Percentiles rank a stretch among this genome's conserved stretches.
Conservation (phyloP, 2,888 invertebrate species). For the Bombylius major region DNA sequence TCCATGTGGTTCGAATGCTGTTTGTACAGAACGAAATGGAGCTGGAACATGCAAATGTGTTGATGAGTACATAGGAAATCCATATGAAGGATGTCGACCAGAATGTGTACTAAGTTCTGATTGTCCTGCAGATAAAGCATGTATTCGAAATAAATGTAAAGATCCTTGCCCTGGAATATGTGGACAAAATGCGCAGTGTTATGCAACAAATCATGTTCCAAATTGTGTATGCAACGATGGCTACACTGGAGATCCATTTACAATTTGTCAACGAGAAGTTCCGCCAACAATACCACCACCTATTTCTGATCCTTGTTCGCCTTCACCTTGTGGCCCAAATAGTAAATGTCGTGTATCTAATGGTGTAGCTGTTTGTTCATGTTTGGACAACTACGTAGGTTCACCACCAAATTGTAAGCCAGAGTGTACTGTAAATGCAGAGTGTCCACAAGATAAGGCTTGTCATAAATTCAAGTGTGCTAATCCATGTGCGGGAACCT, state of each 20-base stretch:
- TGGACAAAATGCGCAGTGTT: slow-evolving; percentile 70
- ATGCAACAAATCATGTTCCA: slow-evolving; percentile 75
- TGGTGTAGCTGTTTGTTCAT: slow-evolving; percentile 64
- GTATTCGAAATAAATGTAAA: slow-evolving; percentile 68
- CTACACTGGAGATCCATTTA: slow-evolving; percentile 62
- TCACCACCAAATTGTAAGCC: slow-evolving; percentile 69
- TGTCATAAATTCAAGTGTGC: slow-evolving; percentile 71
- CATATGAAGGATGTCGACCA: slow-evolving; percentile 74
- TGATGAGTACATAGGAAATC: slow-evolving; percentile 71
- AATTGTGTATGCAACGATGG: slow-evolving; percentile 65
- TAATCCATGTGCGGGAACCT: slow-evolving; percentile 71
- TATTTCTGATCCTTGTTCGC: slow-evolving; percentile 48
- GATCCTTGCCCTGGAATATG: slow-evolving; percentile 82
- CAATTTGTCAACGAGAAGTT: slow-evolving; percentile 35
- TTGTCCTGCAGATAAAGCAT: slow-evolving; percentile 70
- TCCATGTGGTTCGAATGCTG: slow-evolving; percentile 77
- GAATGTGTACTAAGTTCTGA: slow-evolving; percentile 80
- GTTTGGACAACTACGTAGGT: slow-evolving; percentile 58
- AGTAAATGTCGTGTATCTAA: slow-evolving; percentile 62
- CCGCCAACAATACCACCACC: slow-evolving; percentile 22
- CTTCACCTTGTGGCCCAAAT: slow-evolving; percentile 70
- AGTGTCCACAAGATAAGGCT: slow-evolving; percentile 65
- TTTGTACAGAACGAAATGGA: slow-evolving; percentile 59
- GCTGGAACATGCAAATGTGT: slow-evolving; percentile 71
- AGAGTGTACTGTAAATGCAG: slow-evolving; percentile 70